Base-by-base conservation (phyloP, 2,888 invertebrate species). In the Dichetophora obliterata region DNA sequence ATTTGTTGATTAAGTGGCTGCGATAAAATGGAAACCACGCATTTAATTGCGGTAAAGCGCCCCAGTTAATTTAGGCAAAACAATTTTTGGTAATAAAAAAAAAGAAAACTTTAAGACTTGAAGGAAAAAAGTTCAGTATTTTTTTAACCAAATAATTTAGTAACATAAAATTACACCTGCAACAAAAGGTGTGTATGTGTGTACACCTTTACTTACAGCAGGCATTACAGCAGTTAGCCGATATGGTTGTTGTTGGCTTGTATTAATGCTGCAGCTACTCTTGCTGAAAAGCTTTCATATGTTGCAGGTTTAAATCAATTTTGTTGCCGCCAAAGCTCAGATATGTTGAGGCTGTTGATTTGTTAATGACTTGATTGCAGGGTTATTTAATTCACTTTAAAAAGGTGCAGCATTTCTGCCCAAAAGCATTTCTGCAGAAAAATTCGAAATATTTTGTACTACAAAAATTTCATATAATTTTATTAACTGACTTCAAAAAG, bases 101-200 rank as follows among this genome's bases (percentile, higher is more conserved):
- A 43, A 43, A 43, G 14, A 43, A 19, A 59, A 8, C 11, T 22
- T 3, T 3, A 59, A 24, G 11, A 59, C 9, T 24, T 24, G 27
- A 5, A 59, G 27, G 14, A 59, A 59, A 59, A 59, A 59, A 63
- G 14, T 0, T 31, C 63, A 14, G 31, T n/a, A 34, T n/a, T 52
- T 54, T 16, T 5, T 9, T 11, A 57, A 71, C 57, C 37, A 59
- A 57, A 48, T 19, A 31, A 71, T 71, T 71, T 19, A 54, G 2
- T 22, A 70, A 70, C 52, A 70, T 70, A n/a, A 71, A 37, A 22
- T 71, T 71, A 57, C 71, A 71, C 71, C 71, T 71, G 71, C 71
- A 57, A 6, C 11, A 14, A 24, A 50, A 69, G 34, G 57, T 54
- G n/a, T n/a, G n/a, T n/a, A n/a, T n/a, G 57, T 37, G 54, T 19